Evolutionary conservation across 2,888 invertebrate species (phyloP).

Genomic region (Anorthoa munda): DNA sequence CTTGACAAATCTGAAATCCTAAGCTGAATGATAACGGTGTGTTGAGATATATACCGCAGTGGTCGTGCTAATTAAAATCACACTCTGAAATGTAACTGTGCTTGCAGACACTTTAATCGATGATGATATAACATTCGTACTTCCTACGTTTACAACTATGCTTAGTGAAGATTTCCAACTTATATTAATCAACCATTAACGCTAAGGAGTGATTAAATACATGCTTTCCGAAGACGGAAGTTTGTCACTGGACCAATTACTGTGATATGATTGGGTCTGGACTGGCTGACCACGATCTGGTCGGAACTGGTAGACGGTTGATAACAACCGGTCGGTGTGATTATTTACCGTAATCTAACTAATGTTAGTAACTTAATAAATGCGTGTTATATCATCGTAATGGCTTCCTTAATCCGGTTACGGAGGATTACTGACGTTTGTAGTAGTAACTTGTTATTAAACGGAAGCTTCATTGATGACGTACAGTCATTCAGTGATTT

Average conservation of each 20-base stretch:
- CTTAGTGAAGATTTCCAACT: constrained; percentile 3
- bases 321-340: constrained; percentile 50
- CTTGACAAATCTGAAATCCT: neutral
- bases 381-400: constrained; percentile 51
- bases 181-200: constrained; percentile 25
- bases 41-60: neutral
- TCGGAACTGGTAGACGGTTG: constrained; percentile 36
- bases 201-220: constrained; percentile 38
- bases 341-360: constrained; percentile 60
- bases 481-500: constrained; percentile 45
- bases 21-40: neutral
- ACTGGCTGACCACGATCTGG: constrained; percentile 22
- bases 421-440: constrained; percentile 28
- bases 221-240: constrained; percentile 45
- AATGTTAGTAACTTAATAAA: constrained; percentile 52
- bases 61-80: neutral
- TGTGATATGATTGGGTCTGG: constrained; percentile 41
- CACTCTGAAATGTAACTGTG: constrained; percentile 4
- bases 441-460: constrained; percentile 49
- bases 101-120: constrained; percentile 6
- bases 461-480: constrained; percentile 59
- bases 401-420: constrained; percentile 61
- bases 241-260: constrained; percentile 45
- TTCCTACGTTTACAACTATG: neutral
- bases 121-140: constrained; percentile 2